Evolutionary conservation across 2,113 vertebrate species (phyloP), one percentile per base, ranked within the genome.

Genomic region (Elgaria multicarinata): DNA sequence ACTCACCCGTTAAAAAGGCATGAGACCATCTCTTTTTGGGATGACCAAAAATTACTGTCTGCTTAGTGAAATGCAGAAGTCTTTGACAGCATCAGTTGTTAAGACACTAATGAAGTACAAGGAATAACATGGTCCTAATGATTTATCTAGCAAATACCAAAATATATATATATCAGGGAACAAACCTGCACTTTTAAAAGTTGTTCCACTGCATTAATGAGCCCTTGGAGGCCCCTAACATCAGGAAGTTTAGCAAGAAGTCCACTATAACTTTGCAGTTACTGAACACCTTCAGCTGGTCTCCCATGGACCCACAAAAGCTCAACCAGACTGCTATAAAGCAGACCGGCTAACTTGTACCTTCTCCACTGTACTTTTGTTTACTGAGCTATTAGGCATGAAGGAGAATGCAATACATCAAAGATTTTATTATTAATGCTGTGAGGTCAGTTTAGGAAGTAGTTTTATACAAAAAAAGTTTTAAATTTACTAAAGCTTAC

Each of bases 1-100:
- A 98, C 97, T 97, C 96, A 97, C 97, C 97, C 97, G 96, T 96
- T 96, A 62, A 97, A 67, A 95, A 96, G 96, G 95, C 94, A 97
- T 97, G 95, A 97, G 97, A 96, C 95, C 96, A 96, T 96, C 95
- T 94, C 96, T 96, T 97, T 97, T 96, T 95, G 96, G 97, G 97
- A 96, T 96, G 95, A 95, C 94, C 91, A 97, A 97, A 97, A 94
- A 97, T 95, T 95, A 97, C 87, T 12, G 87, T 97, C 97, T 97
- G 96, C 97, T 96, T 94, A 95, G 91, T 96, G 97, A 96, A 95
- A 94, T 97, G 96, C 96, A 96, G 95, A 97, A 95, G 96, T 93
- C 95, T 97, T 96, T 95, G 95, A 97, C 93, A 94, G 92, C 96
- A 96, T 94, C 90, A 88, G 94, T 92, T 96, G 28, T 93, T 96